Conservation (phyloP, 2,888 invertebrate species). For the Oxyteleia sp. region DNA sequence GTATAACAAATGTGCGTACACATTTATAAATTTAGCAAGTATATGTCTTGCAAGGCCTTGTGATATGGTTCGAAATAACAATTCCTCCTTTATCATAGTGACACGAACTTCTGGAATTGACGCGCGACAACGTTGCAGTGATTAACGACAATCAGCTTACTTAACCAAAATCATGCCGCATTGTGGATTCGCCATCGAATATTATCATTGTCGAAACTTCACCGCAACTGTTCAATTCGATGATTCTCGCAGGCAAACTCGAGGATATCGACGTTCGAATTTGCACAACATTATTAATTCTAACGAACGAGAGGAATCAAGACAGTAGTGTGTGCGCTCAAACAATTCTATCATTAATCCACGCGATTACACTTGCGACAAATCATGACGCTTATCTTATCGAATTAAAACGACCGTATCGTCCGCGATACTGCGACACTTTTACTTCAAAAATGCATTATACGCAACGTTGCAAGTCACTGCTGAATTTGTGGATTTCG, state of each 20-base stretch:
- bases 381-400: constrained; percentile 58
- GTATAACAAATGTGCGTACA: no score
- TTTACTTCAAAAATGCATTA: no score
- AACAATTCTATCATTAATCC: constrained; percentile 42
- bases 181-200: background rate
- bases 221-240: background rate
- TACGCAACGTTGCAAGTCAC: no score
- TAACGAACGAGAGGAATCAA: constrained; percentile 16
- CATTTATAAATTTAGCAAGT: no score
- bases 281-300: constrained; percentile 12
- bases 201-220: constrained; percentile 11
- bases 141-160: background rate
- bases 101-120: background rate
- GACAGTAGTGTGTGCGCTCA: constrained; percentile 26
- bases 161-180: background rate
- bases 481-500: no score
- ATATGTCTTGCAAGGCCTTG: no score
- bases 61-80: no score
- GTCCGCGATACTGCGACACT: no score
- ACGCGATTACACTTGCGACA: constrained; percentile 30
- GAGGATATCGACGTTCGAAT: constrained; percentile 1
- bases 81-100: no score
- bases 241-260: background rate
- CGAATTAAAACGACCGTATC: constrained; percentile 22
- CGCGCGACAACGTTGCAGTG: background rate